phyloP scores from a whole-genome alignment of 2,888 invertebrate species.

The Chamaedrilus cognettii region DNA sequence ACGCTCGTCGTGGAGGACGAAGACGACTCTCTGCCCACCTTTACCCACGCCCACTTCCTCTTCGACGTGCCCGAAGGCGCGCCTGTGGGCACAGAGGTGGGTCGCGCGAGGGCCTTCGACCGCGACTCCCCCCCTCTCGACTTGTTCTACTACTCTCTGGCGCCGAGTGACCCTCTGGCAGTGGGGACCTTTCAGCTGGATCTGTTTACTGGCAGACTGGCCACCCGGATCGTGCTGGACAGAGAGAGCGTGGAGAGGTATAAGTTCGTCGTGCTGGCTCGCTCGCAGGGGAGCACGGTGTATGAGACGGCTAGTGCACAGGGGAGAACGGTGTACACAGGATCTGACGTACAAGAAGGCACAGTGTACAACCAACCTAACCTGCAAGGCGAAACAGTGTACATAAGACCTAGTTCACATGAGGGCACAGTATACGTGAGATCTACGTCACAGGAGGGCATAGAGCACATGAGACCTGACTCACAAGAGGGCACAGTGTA shows the following conservation, averaged over 20 bases:
- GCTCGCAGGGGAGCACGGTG: not conserved
- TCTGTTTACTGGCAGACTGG: slow-evolving; percentile 6
- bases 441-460: too few species aligned
- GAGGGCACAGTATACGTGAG: too few species aligned
- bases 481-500: too few species aligned
- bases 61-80: slow-evolving; percentile 9
- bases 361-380: too few species aligned
- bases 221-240: not conserved
- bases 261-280: not conserved
- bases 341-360: too few species aligned
- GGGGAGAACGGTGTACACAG: too few species aligned
- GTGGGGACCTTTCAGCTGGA: slow-evolving; percentile 8
- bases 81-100: slow-evolving; percentile 6
- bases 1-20: not conserved
- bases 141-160: not conserved
- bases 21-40: not conserved
- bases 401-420: too few species aligned
- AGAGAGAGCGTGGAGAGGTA: slow-evolving; percentile 1
- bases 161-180: not conserved
- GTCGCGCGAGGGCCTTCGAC: slow-evolving; percentile 3
- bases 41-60: not conserved
- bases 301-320: not conserved
- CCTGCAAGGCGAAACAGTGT: too few species aligned
- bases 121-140: slow-evolving; percentile 11
- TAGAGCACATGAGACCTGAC: too few species aligned